phyloP scores from a whole-genome alignment of 2,113 vertebrate genomes.

The Nycticebus coucang region DNA sequence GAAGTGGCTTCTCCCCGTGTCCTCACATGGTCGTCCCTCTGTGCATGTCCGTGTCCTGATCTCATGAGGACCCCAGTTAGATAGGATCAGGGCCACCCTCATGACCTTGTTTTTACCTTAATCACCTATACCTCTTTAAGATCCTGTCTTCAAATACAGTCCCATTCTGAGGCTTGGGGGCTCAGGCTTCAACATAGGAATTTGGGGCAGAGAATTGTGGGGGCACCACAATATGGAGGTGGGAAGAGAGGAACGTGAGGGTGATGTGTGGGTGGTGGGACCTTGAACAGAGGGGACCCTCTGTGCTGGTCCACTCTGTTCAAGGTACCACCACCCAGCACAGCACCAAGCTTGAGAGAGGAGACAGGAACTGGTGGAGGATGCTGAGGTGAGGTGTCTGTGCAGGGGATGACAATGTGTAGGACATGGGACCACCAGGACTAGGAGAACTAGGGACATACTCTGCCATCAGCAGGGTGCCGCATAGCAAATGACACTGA shows the following conservation, averaged over 20 bases:
- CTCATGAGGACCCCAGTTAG: background rate
- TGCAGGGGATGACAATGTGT: background rate
- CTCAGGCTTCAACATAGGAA: background rate
- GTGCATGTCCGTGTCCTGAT: background rate
- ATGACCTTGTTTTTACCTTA: background rate
- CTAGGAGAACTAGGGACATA: background rate
- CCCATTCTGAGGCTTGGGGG: no score
- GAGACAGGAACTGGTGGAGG: background rate
- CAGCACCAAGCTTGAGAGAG: no score
- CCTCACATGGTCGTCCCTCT: fast-evolving
- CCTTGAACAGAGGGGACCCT: background rate
- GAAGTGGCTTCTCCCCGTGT: no score
- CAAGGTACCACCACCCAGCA: no score
- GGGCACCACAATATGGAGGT: fast-evolving
- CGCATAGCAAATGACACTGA: background rate
- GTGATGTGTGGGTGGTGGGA: background rate
- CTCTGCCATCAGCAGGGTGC: fast-evolving
- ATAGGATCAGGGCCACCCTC: background rate
- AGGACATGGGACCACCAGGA: no score
- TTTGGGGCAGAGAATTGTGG: background rate
- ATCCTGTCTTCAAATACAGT: background rate
- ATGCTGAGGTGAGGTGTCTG: background rate
- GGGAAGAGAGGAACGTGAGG: background rate
- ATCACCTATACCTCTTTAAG: background rate
- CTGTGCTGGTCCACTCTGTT: no score